Conservation (phyloP, 53 echinoderm and acorn worm genomes). For the Paelopatides confundens region DNA sequence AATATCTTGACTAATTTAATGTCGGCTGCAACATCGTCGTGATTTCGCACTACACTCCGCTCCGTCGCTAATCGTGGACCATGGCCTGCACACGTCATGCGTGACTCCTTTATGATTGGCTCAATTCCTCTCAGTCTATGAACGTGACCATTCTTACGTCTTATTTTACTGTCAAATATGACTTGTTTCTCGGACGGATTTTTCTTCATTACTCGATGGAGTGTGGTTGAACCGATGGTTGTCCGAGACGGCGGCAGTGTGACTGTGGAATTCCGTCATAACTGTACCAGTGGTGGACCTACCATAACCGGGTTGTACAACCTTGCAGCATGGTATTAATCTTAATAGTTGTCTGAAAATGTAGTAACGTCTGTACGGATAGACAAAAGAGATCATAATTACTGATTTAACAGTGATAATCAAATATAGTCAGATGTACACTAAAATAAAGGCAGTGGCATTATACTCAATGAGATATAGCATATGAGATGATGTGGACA, state of each 20-base stretch:
- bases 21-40: too few species aligned
- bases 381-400: not conserved
- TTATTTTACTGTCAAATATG: not conserved
- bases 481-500: too few species aligned
- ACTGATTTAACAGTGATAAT: too few species aligned
- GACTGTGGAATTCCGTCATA: conserved; percentile 43
- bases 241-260: not conserved
- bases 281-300: conserved; percentile 1
- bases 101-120: too few species aligned
- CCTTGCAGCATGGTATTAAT: conserved; percentile 19
- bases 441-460: too few species aligned
- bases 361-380: conserved; percentile 12
- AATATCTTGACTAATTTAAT: too few species aligned
- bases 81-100: too few species aligned
- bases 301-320: not conserved
- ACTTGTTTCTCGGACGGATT: conserved; percentile 25
- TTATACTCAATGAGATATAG: too few species aligned
- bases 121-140: not conserved
- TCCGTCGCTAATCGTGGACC: too few species aligned
- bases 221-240: conserved; percentile 30
- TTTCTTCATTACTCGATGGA: conserved; percentile 28
- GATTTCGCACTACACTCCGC: too few species aligned
- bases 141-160: not conserved
- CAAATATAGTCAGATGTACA: too few species aligned
- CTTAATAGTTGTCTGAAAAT: conserved; percentile 13